Conservation (phyloP, 2,888 invertebrate genomes). For the Drosophila cognata region DNA sequence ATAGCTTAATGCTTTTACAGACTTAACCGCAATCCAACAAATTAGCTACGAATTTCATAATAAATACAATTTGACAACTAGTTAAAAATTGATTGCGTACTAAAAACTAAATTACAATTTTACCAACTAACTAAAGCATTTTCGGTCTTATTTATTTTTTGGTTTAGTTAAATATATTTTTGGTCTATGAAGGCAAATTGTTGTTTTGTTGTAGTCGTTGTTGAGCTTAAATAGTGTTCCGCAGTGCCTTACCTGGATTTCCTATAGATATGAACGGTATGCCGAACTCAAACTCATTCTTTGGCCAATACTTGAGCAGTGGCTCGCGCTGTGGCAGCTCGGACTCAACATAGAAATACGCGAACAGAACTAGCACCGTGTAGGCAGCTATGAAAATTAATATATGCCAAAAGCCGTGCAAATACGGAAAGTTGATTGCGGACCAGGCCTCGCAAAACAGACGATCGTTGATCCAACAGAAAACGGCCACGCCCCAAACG, state of each 20-base stretch:
- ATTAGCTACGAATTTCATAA: constrained; percentile 33
- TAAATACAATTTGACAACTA: constrained; percentile 28
- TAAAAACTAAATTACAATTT: constrained; percentile 29
- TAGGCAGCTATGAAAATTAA: constrained; percentile 92
- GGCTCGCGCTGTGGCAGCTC: constrained; percentile 91
- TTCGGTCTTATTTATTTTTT: constrained; percentile 22
- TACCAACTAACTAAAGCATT: constrained; percentile 51
- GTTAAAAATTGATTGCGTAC: constrained; percentile 31
- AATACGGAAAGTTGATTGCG: constrained; percentile 91
- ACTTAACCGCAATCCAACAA: constrained; percentile 49
- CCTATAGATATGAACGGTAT: constrained; percentile 90
- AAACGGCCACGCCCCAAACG: constrained; percentile 89
- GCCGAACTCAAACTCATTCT: constrained; percentile 91
- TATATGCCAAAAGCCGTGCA: constrained; percentile 93
- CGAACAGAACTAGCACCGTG: constrained; percentile 91
- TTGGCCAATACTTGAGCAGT: constrained; percentile 91
- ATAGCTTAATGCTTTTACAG: constrained; percentile 45
- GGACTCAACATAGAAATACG: constrained; percentile 91
- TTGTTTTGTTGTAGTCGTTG: constrained; percentile 9
- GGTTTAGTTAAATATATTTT: constrained; percentile 30
- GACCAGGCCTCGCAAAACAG: constrained; percentile 93
- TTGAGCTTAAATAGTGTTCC: constrained; percentile 60
- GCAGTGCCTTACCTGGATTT: constrained; percentile 86
- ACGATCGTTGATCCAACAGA: constrained; percentile 92
- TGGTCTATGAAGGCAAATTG: constrained; percentile 40